Evolutionary conservation across 2,113 vertebrate species (phyloP), one percentile per base, ranked within the genome.

Genomic region (Odocoileus virginianus): DNA sequence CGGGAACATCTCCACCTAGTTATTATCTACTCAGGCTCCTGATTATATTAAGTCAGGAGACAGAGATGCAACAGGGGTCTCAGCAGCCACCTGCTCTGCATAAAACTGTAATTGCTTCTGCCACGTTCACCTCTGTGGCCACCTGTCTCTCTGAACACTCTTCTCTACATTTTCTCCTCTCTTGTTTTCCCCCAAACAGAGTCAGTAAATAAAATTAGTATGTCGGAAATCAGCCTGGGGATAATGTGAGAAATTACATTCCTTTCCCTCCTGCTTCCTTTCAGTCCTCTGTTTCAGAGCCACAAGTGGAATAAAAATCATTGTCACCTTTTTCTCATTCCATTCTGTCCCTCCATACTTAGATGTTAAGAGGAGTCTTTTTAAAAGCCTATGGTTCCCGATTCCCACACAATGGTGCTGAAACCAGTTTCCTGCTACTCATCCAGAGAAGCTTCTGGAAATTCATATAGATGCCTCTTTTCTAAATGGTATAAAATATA

Each of bases 1-100:
- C 81, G 97, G 98, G 95, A 98, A 98, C 98, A 97, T 92, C 97
- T 96, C 97, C 95, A 97, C 97, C 97, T 96, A 96, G 90, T 98
- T 96, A 98, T 98, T 98, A 98, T 93, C 95, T 97, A 81, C 96
- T 96, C 97, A 97, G 95, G 93, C 96, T 96, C 43, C 97, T 95
- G 97, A 98, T 96, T 98, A 84, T 83, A 98, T 98, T 97, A 96
- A 97, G 94, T 95, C 97, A 91, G 87, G 95, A 97, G 96, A 96
- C 83, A 19, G 92, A 88, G 96, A 96, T 47, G 91, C 60, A 82
- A 74, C 93, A 83, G 64, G 84, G 91, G 94, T 52, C 74, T 4
- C 79, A 27, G 90, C 36, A 89, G 91, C 57, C 43, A 78, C 87
- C 76, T 76, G 84, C 84, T 71, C 58, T 40, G 87, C 89, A 23